These are phyloP conservation scores for Scaptomyza hsui DNA, from an alignment of 1,140 invertebrate genomes.

Conservation along the genomic window DNA sequence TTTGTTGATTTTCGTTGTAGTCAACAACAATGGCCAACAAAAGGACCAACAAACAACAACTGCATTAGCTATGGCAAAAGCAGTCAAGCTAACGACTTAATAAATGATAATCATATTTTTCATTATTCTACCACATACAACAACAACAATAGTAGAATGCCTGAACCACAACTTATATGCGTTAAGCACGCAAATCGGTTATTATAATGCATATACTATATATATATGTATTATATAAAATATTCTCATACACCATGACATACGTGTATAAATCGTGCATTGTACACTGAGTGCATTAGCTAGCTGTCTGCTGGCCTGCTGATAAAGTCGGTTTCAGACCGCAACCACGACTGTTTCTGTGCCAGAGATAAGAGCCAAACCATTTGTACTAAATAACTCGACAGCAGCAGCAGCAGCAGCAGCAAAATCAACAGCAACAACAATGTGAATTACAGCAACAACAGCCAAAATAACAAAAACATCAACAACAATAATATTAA, in stretches of 20 bases:
- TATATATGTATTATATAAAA: slow-evolving; percentile 9
- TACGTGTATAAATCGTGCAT: slow-evolving; percentile 23
- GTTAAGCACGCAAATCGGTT: slow-evolving; percentile 75
- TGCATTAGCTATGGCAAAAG: slow-evolving; percentile 21
- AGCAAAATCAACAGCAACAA: slow-evolving; percentile 15
- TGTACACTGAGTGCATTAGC: slow-evolving; percentile 60
- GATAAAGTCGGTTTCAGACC: slow-evolving; percentile 41
- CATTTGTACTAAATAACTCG: slow-evolving; percentile 74
- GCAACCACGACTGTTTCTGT: slow-evolving; percentile 33
- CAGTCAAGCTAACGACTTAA: slow-evolving; percentile 47
- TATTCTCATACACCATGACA: slow-evolving; percentile 23
- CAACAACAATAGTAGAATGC: slow-evolving; percentile 27
- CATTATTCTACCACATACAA: slow-evolving; percentile 32
- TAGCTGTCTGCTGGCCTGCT: slow-evolving; percentile 34
- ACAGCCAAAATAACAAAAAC: slow-evolving; percentile 12
- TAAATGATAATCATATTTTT: slow-evolving; percentile 64
- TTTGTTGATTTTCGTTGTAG: slow-evolving; percentile 30
- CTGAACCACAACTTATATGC: slow-evolving; percentile 51
- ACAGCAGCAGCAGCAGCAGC: slow-evolving; percentile 9
- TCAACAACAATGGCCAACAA: slow-evolving; percentile 15
- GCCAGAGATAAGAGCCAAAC: slow-evolving; percentile 59
- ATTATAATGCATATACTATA: slow-evolving; percentile 61
- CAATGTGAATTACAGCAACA: slow-evolving; percentile 29
- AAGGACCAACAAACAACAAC: slow-evolving; percentile 10
- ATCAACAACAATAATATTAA: slow-evolving; percentile 8